These are phyloP conservation scores for Brachypteracias leptosomus DNA, from an alignment of 2,113 vertebrate genomes.

Conservation along the genomic window DNA sequence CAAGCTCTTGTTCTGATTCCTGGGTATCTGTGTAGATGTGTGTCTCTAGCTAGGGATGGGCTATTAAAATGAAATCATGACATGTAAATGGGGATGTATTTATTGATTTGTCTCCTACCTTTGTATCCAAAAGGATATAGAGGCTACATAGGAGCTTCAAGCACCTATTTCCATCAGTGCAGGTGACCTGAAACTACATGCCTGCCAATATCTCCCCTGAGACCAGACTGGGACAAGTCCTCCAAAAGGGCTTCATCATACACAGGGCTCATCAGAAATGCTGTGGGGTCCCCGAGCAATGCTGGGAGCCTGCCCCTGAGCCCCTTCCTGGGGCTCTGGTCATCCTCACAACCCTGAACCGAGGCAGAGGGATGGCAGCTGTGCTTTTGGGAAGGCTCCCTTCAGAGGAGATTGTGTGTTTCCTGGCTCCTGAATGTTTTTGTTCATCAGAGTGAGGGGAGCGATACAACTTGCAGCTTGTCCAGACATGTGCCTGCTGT, in stretches of 20 bases:
- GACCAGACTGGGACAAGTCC: background rate
- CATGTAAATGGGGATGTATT: background rate
- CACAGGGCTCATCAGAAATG: background rate
- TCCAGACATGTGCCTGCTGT: conserved; percentile 9
- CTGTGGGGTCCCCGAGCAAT: background rate
- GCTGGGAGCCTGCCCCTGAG: background rate
- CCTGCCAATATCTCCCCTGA: background rate
- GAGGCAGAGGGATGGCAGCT: background rate
- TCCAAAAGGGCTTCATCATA: background rate
- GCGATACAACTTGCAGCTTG: background rate
- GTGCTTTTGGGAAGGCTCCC: background rate
- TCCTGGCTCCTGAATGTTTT: background rate
- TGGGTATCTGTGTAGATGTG: background rate
- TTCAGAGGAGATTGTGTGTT: background rate
- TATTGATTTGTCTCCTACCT: background rate
- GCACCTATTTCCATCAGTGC: background rate
- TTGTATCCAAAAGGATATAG: background rate
- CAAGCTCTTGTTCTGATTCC: background rate
- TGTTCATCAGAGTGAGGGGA: background rate
- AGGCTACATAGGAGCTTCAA: background rate
- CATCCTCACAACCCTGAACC: background rate
- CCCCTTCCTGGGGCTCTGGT: background rate
- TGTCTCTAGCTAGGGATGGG: background rate
- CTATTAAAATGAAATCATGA: background rate
- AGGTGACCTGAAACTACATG: background rate